phyloP scores from a whole-genome alignment of 1,140 invertebrate species.

The Andrena cerasifolii region DNA sequence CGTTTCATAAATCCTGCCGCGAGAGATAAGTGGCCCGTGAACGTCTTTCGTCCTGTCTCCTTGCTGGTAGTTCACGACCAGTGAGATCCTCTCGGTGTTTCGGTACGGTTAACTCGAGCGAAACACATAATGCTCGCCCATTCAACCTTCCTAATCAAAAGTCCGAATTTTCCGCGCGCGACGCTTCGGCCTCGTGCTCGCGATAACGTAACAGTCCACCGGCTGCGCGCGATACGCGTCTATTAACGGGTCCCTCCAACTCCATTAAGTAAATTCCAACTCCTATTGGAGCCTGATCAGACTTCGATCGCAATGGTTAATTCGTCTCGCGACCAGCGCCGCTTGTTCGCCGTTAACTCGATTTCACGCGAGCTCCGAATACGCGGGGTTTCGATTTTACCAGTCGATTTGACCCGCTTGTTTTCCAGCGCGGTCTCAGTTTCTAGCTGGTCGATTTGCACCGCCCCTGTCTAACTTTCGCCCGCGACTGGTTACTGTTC shows the following conservation, averaged over 20 bases:
- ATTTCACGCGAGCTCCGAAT: slow-evolving; percentile 7
- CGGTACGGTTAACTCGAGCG: slow-evolving; percentile 36
- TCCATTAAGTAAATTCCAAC: slow-evolving; percentile 9
- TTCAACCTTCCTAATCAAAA: slow-evolving; percentile 17
- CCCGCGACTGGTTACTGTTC: neutral
- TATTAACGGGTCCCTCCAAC: neutral
- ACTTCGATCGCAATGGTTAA: neutral
- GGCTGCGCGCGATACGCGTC: neutral
- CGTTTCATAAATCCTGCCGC: slow-evolving; percentile 63
- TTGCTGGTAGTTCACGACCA: slow-evolving; percentile 32
- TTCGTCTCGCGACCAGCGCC: neutral
- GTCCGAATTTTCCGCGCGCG: neutral
- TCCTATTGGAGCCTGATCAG: neutral
- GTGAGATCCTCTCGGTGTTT: slow-evolving; percentile 38
- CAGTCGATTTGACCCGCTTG: slow-evolving; percentile 9
- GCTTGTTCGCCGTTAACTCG: neutral
- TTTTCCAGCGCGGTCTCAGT: neutral
- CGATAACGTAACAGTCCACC: neutral
- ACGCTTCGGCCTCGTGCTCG: neutral
- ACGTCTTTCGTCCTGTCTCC: slow-evolving; percentile 50
- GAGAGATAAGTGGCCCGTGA: slow-evolving; percentile 63
- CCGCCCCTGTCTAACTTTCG: neutral
- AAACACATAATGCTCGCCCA: neutral
- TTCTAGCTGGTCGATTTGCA: neutral
- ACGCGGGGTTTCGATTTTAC: slow-evolving; percentile 2